Percentiles rank a stretch among this genome's conserved stretches.
These are phyloP conservation scores for Rotaria macrura DNA, from an alignment of 2,888 invertebrate genomes.

Conservation along the genomic window DNA sequence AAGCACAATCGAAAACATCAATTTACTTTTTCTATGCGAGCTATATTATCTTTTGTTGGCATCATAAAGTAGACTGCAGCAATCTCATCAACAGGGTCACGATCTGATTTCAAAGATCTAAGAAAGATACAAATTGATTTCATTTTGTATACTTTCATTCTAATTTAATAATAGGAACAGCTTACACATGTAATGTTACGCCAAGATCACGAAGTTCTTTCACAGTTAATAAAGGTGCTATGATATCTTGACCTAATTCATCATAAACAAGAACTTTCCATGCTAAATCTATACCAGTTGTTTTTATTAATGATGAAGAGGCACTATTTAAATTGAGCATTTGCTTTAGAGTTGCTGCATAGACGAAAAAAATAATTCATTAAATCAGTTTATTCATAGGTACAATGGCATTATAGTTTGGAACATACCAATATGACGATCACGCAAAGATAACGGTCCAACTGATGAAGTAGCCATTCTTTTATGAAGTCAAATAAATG, in stretches of 20 bases:
- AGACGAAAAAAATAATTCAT: not conserved
- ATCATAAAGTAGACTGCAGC: constrained; percentile 95
- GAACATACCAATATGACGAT: not conserved
- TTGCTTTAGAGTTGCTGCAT: constrained; percentile 21
- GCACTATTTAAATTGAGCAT: constrained; percentile 31
- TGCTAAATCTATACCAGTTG: constrained; percentile 23
- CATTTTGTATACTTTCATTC: not conserved
- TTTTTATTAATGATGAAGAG: not conserved
- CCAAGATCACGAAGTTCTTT: constrained; percentile 88
- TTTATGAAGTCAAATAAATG: not conserved
- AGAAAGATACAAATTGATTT: not conserved
- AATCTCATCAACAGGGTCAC: constrained; percentile 77
- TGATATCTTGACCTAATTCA: constrained; percentile 88
- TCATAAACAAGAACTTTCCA: constrained; percentile 79
- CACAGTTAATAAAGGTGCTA: constrained; percentile 85
- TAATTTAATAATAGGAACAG: not conserved
- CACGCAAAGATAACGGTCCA: not conserved
- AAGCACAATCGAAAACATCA: not conserved
- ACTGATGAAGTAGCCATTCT: not conserved
- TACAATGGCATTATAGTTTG: not conserved
- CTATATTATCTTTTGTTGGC: constrained; percentile 87
- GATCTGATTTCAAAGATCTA: constrained; percentile 49
- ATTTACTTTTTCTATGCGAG: constrained; percentile 70
- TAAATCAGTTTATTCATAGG: not conserved
- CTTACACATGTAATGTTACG: constrained; percentile 87